phyloP scores from a whole-genome alignment of 2,797 vertebrate genomes.

The Halcyon badia region DNA sequence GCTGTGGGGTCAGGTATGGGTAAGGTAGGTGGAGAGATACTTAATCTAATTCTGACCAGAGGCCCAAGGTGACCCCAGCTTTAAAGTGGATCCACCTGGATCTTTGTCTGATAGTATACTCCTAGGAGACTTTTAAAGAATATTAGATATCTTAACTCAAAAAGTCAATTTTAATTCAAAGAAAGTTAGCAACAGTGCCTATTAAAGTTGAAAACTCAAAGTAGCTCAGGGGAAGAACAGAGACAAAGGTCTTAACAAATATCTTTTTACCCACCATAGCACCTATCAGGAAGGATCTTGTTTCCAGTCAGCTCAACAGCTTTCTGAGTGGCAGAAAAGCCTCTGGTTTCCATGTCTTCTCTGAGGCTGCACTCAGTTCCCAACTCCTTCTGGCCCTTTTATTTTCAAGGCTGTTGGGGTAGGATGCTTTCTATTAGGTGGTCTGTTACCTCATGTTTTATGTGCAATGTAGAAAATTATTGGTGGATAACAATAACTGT shows the following conservation, averaged over 20 bases:
- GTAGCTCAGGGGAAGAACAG: not conserved
- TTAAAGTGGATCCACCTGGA: not conserved
- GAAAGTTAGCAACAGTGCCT: not conserved
- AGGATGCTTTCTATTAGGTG: not conserved
- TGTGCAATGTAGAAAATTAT: not conserved
- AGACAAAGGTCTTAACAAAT: not conserved
- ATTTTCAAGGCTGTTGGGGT: fast-evolving
- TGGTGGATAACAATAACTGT: not conserved
- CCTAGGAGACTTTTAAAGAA: not conserved
- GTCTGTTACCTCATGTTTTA: not conserved
- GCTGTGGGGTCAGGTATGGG: not conserved
- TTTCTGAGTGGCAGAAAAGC: not conserved
- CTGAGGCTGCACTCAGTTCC: not conserved
- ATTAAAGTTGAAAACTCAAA: not conserved
- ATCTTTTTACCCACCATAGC: not conserved
- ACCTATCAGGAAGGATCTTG: not conserved
- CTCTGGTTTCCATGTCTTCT: not conserved
- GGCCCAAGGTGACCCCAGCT: not conserved
- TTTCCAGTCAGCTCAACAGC: not conserved
- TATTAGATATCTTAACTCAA: not conserved
- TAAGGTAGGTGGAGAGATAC: not conserved
- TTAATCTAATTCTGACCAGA: not conserved
- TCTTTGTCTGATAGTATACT: not conserved
- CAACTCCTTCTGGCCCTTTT: not conserved
- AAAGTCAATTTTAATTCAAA: not conserved